Base-by-base conservation (phyloP, 2,888 invertebrate species). In the Rhagophthalmus giganteus region DNA sequence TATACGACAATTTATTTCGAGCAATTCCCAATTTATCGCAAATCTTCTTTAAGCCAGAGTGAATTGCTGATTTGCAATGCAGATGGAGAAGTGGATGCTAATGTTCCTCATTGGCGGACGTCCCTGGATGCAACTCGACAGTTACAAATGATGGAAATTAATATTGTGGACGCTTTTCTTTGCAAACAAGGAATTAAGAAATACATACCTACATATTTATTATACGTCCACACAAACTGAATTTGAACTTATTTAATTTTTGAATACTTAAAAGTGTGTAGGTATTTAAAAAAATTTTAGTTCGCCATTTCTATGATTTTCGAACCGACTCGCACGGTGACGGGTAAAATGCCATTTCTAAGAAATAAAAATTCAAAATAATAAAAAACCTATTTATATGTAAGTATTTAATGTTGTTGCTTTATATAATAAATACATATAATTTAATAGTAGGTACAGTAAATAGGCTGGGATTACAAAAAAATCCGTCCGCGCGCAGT, bases 61-160 rank as follows among this genome's bases (percentile, higher is more conserved):
- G 69, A 66, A 68, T 68, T 66, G 67, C 69, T 66, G 62, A 70
- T 70, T 70, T 69, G 70, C 70, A 70, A 67, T 70, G 66, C 69
- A 69, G 67, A 70, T 70, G 65, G n/a, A 13, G 24, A 30, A 41
- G 38, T 45, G 37, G 51, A 39, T 45, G 51, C 56, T 61, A 59
- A 62, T 58, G 56, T 59, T 54, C 57, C 57, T 61, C 57, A 54
- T 56, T 51, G 56, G 54, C 57, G 61, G 54, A 57, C 57, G 61
- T 54, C 57, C 56, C 58, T 64, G 65, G 64, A 66, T 66, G 61
- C 59, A 61, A 57, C 63, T 53, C 64, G 68, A 69, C 67, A 68
- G 64, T 65, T 65, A 69, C 69, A 67, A 69, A 70, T 62, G 65
- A 67, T 64, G 57, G 59, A 64, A 69, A 70, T 57, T 57, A 57